Evolutionary conservation across 2,888 invertebrate genomes (phyloP), one percentile per base, ranked within the genome.

Genomic region (Amiota minor): DNA sequence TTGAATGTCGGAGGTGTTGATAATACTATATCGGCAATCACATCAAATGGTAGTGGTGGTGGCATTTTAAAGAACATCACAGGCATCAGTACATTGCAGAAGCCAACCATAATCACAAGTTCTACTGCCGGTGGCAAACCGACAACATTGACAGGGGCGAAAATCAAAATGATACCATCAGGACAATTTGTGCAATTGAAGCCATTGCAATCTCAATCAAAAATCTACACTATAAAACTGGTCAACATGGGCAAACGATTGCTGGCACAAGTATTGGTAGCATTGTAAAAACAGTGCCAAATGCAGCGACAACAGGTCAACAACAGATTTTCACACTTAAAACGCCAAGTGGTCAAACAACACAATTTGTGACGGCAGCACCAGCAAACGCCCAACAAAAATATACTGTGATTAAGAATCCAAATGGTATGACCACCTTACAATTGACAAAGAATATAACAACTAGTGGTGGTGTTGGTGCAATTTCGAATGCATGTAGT

Each of bases 181-280:
- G 89, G 85, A 76, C 89, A 90, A 75, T 89, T 90, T 77, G 85
- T 90, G 1, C 90, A 90, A 61, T 74, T 90, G 0, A 90, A 90
- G 74, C 82, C 88, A 6, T 78, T 86, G 23, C 83, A 78, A 71
- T 83, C 85, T 14, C 87, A 89, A 75, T 86, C 85, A 45, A 90
- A 89, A 70, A 87, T 90, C 55, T 90, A 89, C 69, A 88, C 89
- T 0, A 84, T 90, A 89, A 88, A 79, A 56, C 84, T 86, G 82
- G 14, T 71, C 83, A 8, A 72, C 82, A 10, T 12, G n/a, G 55
- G 11, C 11, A 23, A 18, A 72, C 68, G 20, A 62, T 72, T 6
- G 9, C 73, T 3, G 75, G 77, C 6, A 76, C 85, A 4, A 82
- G 77, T 55, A 85, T 87, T 74, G 87, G 87, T 4, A 86, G 81